These are phyloP conservation scores for Rhabdornis inornatus DNA, from an alignment of 2,113 vertebrate species.

Conservation along the genomic window DNA sequence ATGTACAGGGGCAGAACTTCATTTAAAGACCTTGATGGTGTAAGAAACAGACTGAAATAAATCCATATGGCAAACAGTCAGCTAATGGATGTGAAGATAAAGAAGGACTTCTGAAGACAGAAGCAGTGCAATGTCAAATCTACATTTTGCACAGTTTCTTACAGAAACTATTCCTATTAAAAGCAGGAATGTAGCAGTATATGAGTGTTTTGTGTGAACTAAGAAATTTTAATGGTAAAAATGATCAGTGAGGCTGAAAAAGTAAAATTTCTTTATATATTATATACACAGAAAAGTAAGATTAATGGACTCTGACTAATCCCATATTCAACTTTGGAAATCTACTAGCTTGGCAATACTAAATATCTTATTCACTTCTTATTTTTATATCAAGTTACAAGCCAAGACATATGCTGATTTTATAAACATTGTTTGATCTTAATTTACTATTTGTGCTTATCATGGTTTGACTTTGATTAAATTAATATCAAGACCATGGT, in stretches of 20 bases:
- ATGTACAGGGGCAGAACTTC: conserved; percentile 28
- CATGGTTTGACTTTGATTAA: neutral
- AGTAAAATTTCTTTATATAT: neutral
- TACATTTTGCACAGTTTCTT: neutral
- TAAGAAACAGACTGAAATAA: conserved; percentile 30
- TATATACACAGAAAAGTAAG: neutral
- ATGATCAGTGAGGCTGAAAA: neutral
- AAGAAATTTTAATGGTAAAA: neutral
- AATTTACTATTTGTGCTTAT: neutral
- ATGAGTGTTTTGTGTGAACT: neutral
- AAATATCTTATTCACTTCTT: neutral
- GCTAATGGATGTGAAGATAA: neutral
- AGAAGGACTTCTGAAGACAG: neutral
- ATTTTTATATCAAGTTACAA: neutral
- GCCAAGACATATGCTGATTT: neutral
- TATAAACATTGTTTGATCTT: neutral
- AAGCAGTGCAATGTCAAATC: conserved; percentile 22
- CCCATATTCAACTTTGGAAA: neutral
- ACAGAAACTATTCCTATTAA: neutral
- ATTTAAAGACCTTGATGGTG: conserved; percentile 21
- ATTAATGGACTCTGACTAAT: neutral
- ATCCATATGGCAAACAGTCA: neutral
- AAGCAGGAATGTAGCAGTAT: neutral
- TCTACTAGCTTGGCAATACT: neutral
- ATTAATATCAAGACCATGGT: neutral